Evolutionary conservation across 2,888 invertebrate species (phyloP).

Genomic region (Himalopsyche tibetana): DNA sequence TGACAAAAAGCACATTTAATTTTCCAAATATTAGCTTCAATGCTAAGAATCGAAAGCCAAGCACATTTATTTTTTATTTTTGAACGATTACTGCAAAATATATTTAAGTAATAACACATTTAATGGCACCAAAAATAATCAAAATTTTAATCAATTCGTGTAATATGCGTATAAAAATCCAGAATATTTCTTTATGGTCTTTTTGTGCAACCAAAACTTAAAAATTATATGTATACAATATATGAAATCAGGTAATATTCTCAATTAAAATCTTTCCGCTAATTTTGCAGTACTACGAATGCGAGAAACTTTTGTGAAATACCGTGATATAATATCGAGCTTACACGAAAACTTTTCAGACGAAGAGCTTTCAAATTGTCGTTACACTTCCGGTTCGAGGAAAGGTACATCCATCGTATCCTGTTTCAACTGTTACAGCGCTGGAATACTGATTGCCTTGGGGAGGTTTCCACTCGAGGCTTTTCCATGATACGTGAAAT

Average conservation of each 20-base stretch:
- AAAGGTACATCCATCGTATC: constrained; percentile 19
- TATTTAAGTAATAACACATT: no score
- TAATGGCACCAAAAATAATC: no score
- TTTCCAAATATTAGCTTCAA: no score
- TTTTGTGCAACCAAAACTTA: no score
- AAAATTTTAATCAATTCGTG: no score
- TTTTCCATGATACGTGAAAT: not conserved
- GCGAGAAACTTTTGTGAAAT: not conserved
- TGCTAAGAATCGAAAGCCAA: no score
- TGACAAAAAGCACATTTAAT: no score
- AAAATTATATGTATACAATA: no score
- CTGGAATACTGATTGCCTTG: constrained; percentile 2
- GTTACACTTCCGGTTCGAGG: constrained; percentile 13
- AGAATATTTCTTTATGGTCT: no score
- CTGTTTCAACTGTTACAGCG: not conserved
- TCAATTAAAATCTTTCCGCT: not conserved
- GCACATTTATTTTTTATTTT: no score
- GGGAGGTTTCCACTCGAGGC: not conserved
- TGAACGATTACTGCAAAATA: no score
- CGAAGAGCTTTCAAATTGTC: constrained; percentile 19
- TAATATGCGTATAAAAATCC: no score
- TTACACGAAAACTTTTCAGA: constrained; percentile 4
- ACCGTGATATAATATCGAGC: not conserved
- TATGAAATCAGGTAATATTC: not conserved
- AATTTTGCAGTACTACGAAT: not conserved